phyloP scores from a whole-genome alignment of 2,113 vertebrate species.

The Phaetusa simplex region DNA sequence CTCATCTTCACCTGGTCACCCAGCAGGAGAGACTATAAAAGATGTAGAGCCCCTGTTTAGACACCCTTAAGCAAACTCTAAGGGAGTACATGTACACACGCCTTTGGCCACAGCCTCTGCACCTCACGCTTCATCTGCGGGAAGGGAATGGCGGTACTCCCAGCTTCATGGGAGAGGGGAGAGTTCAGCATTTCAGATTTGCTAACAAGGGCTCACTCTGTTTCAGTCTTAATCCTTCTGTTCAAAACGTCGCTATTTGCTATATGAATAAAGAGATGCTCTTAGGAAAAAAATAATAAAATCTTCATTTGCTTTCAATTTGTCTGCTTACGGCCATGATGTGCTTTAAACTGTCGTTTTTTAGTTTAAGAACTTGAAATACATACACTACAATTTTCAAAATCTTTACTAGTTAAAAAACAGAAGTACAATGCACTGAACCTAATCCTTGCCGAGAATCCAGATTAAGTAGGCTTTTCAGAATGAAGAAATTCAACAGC shows the following conservation, averaged over 20 bases:
- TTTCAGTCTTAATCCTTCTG: not conserved
- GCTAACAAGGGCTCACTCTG: not conserved
- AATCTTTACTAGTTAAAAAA: not conserved
- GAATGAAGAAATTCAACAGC: not conserved
- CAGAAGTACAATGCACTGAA: not conserved
- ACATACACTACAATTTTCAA: not conserved
- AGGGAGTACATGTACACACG: not conserved
- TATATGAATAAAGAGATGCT: not conserved
- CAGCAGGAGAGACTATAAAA: not conserved
- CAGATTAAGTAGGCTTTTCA: not conserved
- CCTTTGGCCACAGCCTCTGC: not conserved
- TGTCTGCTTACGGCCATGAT: not conserved
- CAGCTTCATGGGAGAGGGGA: not conserved
- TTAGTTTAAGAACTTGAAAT: not conserved
- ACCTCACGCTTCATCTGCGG: not conserved
- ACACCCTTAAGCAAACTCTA: not conserved
- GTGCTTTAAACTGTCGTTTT: not conserved
- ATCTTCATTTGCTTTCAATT: not conserved
- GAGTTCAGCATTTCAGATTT: not conserved
- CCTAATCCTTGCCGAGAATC: not conserved
- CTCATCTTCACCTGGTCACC: not conserved
- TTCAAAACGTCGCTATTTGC: not conserved
- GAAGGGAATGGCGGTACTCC: not conserved
- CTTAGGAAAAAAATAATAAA: fast-evolving
- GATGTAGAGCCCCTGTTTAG: not conserved